Evolutionary conservation across 2,888 invertebrate genomes (phyloP).

Genomic region (Cordilura impudica): DNA sequence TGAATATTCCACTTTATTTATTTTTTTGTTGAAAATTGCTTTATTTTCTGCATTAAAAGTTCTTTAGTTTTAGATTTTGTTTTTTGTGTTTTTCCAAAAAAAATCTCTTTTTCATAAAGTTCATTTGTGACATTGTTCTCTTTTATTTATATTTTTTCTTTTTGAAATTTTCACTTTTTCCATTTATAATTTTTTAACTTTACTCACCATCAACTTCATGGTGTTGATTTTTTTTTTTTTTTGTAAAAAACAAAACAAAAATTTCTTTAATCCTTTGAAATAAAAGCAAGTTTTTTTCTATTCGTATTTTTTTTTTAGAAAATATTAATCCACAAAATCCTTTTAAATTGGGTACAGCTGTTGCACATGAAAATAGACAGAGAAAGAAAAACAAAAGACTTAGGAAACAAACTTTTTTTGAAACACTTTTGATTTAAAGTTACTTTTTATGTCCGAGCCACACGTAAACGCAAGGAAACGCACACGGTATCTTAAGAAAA

Average conservation of each 20-base stretch:
- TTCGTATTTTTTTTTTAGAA: slow-evolving; percentile 21
- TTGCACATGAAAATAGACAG: slow-evolving; percentile 54
- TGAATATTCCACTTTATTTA: too few species aligned
- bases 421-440: slow-evolving; percentile 34
- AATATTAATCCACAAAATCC: slow-evolving; percentile 55
- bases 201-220: slow-evolving; percentile 59
- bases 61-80: neutral
- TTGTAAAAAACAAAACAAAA: neutral
- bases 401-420: slow-evolving; percentile 64
- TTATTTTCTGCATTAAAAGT: too few species aligned
- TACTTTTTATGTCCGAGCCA: slow-evolving; percentile 63
- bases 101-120: neutral
- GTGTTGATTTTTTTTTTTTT: slow-evolving; percentile 32
- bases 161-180: neutral
- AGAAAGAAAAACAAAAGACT: slow-evolving; percentile 66
- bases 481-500: slow-evolving; percentile 63
- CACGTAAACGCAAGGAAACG: slow-evolving; percentile 65
- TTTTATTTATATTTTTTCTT: neutral
- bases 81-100: neutral
- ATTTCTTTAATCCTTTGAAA: slow-evolving; percentile 44
- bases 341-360: slow-evolving; percentile 52
- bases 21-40: too few species aligned
- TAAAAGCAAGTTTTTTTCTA: slow-evolving; percentile 26
- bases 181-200: slow-evolving; percentile 13
- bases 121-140: neutral